Evolutionary conservation across 1,140 invertebrate genomes (phyloP), one percentile per base, ranked within the genome.

Genomic region (Campoletis sonorensis): DNA sequence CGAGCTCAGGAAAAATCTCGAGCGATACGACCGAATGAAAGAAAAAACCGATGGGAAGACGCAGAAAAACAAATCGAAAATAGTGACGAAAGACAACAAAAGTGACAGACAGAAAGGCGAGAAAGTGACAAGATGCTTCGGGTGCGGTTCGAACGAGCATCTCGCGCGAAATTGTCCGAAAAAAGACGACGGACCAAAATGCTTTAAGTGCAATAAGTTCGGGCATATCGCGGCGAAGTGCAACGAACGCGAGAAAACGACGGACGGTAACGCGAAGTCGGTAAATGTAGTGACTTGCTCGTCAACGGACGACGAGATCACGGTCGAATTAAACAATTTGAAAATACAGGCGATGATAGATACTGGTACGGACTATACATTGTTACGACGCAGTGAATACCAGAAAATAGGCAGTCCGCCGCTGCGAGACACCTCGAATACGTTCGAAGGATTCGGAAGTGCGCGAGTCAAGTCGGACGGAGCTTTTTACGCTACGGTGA

Each of bases 1-100:
- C 26, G 70, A 84, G 79, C 61, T 84, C 23, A 79, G 82, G 72
- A 82, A 86, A 70, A 88, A 85, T 67, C 45, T 86, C 23, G 58
- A 79, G 4, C 67, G 67, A 0, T 85, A 86, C 67, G 81, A 79
- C 4, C 26, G 10, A 4, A 45, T 54, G 30, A 72, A 80, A n/a
- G 40, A 4, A 10, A 80, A 80, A n/a, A 61, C 26, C 16, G 21
- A 61, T 11, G 61, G n/a, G 3, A 21, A 16, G 51, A 16, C n/a
- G n/a, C 15, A 15, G 23, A 23, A 26, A 40, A 45, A 54, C 23
- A 27, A 81, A 21, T 16, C 40, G 27, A 67, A 76, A 23, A 30
- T 61, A 21, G 49, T 64, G 82, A 85, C 78, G 85, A 78, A 30
- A 82, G 85, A 33, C 81, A 79, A 27, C 27, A 18, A 27, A 10